Percentiles rank a stretch among this genome's conserved stretches.
phyloP scores from a whole-genome alignment of 2,797 vertebrate genomes.

The Gymnodraco acuticeps region DNA sequence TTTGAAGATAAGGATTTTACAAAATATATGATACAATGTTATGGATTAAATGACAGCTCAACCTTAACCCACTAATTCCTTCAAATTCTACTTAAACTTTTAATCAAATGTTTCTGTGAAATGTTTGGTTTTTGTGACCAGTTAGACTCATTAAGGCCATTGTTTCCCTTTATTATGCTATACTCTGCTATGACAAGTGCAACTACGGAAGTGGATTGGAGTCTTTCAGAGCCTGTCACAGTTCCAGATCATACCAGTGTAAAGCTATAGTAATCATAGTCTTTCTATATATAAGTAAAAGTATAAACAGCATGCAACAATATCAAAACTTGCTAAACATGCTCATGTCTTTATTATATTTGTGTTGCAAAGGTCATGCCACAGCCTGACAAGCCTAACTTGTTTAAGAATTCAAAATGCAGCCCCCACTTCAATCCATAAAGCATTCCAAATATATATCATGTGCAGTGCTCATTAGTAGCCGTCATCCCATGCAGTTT shows the following conservation, averaged over 20 bases:
- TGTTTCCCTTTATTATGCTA: neutral
- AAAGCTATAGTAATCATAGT: neutral
- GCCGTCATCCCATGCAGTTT: neutral
- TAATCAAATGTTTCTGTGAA: neutral
- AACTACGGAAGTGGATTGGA: neutral
- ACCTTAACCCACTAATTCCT: neutral
- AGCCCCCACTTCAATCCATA: neutral
- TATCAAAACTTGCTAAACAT: slow-evolving; percentile 3
- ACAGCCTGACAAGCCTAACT: neutral
- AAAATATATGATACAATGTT: neutral
- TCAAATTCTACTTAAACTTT: neutral
- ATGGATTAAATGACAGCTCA: neutral
- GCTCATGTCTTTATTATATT: neutral
- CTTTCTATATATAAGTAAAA: neutral
- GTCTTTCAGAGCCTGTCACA: neutral
- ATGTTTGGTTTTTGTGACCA: neutral
- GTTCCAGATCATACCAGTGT: neutral
- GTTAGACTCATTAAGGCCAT: neutral
- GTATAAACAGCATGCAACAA: neutral
- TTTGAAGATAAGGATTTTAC: neutral
- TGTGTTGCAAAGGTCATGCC: slow-evolving; percentile 11
- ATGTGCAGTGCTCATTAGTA: neutral
- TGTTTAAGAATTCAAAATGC: neutral
- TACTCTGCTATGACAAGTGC: neutral
- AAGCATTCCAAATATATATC: neutral